Percentiles rank a stretch among this genome's conserved stretches.
phyloP scores from a whole-genome alignment of 2,888 invertebrate species.

The Temnothorax ravouxi region DNA sequence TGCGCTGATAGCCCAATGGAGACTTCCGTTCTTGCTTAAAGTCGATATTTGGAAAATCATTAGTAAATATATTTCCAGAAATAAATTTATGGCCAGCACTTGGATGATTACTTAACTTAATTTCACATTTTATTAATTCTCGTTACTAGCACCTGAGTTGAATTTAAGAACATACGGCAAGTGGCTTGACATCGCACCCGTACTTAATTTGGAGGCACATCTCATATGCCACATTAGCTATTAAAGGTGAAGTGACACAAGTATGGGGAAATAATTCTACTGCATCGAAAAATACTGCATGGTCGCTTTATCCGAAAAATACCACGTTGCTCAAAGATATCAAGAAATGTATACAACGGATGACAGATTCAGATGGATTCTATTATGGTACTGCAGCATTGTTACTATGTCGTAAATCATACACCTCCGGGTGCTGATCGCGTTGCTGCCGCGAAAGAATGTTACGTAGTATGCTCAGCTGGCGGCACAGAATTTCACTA shows the following conservation, averaged over 20 bases:
- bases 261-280: too few relatives aligned
- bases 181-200: conserved; percentile 86
- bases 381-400: too few relatives aligned
- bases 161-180: conserved; percentile 86
- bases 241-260: conserved; percentile 86
- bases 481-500: too few relatives aligned
- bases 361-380: too few relatives aligned
- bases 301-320: too few relatives aligned
- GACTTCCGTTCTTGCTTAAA: conserved; percentile 86
- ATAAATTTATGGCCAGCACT: not conserved
- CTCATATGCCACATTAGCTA: conserved; percentile 87
- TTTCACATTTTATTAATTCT: conserved; percentile 10
- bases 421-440: too few relatives aligned
- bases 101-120: not conserved
- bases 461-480: too few relatives aligned
- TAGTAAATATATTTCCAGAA: conserved; percentile 71
- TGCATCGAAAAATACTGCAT: too few relatives aligned
- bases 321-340: too few relatives aligned
- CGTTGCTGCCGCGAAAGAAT: too few relatives aligned
- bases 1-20: conserved; percentile 86
- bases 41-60: conserved; percentile 86
- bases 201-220: conserved; percentile 85
- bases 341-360: too few relatives aligned
- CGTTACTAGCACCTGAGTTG: conserved; percentile 84
- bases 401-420: too few relatives aligned